phyloP scores from a whole-genome alignment of 2,888 invertebrate genomes.

The Ochropacha duplaris region DNA sequence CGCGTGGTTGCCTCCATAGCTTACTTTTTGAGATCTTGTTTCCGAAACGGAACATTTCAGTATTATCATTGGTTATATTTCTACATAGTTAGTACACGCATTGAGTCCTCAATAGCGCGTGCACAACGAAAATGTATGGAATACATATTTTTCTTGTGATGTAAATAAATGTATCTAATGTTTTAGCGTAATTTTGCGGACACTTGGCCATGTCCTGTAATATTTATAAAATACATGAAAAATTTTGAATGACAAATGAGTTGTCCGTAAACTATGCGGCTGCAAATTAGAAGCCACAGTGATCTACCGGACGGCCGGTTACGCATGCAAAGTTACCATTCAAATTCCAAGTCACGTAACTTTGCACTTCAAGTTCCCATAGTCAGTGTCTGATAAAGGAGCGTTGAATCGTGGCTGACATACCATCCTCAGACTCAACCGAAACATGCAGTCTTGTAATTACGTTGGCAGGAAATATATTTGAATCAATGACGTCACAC shows the following conservation, averaged over 20 bases:
- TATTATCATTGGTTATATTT: neutral
- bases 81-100: neutral
- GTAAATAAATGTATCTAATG: too few relatives aligned
- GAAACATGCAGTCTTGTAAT: conserved; percentile 3
- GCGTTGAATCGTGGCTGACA: neutral
- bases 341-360: conserved; percentile 69
- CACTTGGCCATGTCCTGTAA: neutral
- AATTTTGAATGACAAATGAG: conserved; percentile 37
- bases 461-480: conserved; percentile 22
- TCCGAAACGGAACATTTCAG: conserved; percentile 19
- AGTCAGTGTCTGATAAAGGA: conserved; percentile 4
- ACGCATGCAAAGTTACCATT: conserved; percentile 53
- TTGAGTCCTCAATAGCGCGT: neutral
- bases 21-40: conserved; percentile 45
- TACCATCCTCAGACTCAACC: neutral
- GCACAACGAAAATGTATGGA: too few relatives aligned
- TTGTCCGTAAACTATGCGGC: conserved; percentile 37
- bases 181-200: neutral
- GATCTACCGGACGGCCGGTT: conserved; percentile 43
- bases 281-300: conserved; percentile 50
- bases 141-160: too few relatives aligned
- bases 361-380: conserved; percentile 31
- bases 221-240: neutral
- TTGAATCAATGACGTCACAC: conserved; percentile 32
- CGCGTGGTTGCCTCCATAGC: conserved; percentile 40